Evolutionary conservation across 2,797 vertebrate genomes (phyloP).

Genomic region (Sylvia borin): DNA sequence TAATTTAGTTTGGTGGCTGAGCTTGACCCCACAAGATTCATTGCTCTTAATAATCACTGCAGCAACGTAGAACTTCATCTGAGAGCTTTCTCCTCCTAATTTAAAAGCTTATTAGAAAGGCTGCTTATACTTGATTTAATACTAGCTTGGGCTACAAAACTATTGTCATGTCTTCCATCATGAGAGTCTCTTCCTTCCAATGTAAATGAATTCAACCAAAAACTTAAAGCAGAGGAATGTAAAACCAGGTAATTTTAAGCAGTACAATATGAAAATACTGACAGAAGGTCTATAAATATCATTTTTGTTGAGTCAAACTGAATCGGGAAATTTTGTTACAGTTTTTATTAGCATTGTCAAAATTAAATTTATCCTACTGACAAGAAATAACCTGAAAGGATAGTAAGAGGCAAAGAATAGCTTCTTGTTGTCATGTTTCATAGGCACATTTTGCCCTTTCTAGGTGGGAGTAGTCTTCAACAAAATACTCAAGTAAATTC

Average conservation of each 20-base stretch:
- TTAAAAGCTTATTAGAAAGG: constrained; percentile 64
- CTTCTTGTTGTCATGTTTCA: background rate
- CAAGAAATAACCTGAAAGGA: background rate
- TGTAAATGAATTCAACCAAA: constrained; percentile 45
- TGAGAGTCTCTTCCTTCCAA: background rate
- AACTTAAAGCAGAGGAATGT: background rate
- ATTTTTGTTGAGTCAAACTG: background rate
- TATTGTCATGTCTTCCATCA: constrained; percentile 1
- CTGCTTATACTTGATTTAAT: constrained; percentile 64
- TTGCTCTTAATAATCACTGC: constrained; percentile 43
- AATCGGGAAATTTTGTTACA: background rate
- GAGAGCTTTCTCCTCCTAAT: constrained; percentile 58
- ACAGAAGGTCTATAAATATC: background rate
- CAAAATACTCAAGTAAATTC: constrained; percentile 24
- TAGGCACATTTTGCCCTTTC: background rate
- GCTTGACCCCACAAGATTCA: background rate
- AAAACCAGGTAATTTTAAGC: background rate
- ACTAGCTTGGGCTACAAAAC: constrained; percentile 26
- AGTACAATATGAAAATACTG: background rate
- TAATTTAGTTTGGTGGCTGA: background rate
- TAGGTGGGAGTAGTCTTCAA: background rate
- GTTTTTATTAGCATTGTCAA: background rate
- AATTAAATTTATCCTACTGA: background rate
- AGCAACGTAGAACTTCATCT: constrained; percentile 56
- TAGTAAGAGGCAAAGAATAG: background rate